phyloP scores from a whole-genome alignment of 2,113 vertebrate genomes.

The Gobius niger region DNA sequence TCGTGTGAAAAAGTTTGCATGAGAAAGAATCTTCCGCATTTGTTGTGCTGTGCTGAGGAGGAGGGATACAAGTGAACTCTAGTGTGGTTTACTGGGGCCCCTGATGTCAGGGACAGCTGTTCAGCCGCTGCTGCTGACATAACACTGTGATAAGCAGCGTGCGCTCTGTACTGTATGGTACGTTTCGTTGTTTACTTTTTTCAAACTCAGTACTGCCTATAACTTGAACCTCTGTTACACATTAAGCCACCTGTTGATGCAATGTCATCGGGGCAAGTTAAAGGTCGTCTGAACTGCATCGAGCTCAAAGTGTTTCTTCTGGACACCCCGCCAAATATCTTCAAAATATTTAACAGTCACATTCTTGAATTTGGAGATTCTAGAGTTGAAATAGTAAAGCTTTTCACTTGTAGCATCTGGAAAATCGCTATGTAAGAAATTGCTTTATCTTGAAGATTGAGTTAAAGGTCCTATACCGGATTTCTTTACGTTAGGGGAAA shows the following conservation, averaged over 20 bases:
- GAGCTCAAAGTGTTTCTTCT: background rate
- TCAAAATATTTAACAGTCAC: background rate
- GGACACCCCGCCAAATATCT: background rate
- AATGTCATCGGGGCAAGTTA: constrained; percentile 19
- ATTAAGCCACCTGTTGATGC: constrained; percentile 54
- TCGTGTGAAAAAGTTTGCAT: too few species aligned
- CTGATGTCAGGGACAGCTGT: background rate
- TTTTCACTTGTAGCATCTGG: too few species aligned
- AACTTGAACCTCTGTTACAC: constrained; percentile 39
- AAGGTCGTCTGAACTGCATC: background rate
- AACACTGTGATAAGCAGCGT: constrained; percentile 6
- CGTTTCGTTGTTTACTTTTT: background rate
- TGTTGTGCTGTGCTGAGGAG: too few species aligned
- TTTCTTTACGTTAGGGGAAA: too few species aligned
- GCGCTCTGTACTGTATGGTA: too few species aligned
- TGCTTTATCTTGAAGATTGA: too few species aligned
- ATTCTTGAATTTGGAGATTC: too few species aligned
- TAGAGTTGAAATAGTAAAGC: too few species aligned
- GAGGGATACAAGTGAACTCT: background rate
- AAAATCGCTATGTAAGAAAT: too few species aligned
- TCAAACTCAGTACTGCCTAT: background rate
- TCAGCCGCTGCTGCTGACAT: constrained; percentile 1
- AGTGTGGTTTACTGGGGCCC: background rate
- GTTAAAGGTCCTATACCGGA: too few species aligned
- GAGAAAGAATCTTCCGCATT: too few species aligned